phyloP scores from a whole-genome alignment of 1,140 invertebrate genomes.

The Drosophila watanabei region DNA sequence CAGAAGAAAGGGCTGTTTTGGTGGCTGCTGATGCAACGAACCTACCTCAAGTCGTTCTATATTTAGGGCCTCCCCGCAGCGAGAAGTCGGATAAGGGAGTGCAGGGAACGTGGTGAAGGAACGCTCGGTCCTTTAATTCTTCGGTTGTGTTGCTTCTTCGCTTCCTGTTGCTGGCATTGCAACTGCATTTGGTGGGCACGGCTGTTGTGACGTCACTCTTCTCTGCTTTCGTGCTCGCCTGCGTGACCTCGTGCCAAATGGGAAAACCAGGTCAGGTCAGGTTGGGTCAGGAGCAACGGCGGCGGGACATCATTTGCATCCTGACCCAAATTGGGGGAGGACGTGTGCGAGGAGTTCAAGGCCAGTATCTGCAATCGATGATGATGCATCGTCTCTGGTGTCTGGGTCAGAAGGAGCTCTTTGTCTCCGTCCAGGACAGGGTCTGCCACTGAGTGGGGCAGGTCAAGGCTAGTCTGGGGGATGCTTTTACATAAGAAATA shows the following conservation, averaged over 20 bases:
- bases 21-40: slow-evolving; percentile 53
- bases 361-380: slow-evolving; percentile 40
- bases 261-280: slow-evolving; percentile 54
- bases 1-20: slow-evolving; percentile 58
- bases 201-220: slow-evolving; percentile 32
- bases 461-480: slow-evolving; percentile 22
- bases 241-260: slow-evolving; percentile 49
- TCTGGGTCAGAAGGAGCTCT: slow-evolving; percentile 33
- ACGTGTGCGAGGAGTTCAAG: slow-evolving; percentile 41
- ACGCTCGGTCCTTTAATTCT: slow-evolving; percentile 7
- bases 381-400: slow-evolving; percentile 4
- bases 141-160: not conserved
- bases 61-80: slow-evolving; percentile 63
- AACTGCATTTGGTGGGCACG: slow-evolving; percentile 27
- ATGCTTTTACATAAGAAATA: not conserved
- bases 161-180: slow-evolving; percentile 8
- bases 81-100: slow-evolving; percentile 24
- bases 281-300: slow-evolving; percentile 18
- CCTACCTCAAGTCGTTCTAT: slow-evolving; percentile 81
- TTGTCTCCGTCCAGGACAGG: slow-evolving; percentile 5
- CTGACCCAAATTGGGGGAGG: slow-evolving; percentile 36
- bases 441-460: slow-evolving; percentile 1
- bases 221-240: slow-evolving; percentile 28
- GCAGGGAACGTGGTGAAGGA: slow-evolving; percentile 10
- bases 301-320: slow-evolving; percentile 41